Percentiles rank a stretch among this genome's conserved stretches.
These are phyloP conservation scores for Stegostoma tigrinum DNA, from an alignment of 2,113 vertebrate genomes.

Conservation along the genomic window DNA sequence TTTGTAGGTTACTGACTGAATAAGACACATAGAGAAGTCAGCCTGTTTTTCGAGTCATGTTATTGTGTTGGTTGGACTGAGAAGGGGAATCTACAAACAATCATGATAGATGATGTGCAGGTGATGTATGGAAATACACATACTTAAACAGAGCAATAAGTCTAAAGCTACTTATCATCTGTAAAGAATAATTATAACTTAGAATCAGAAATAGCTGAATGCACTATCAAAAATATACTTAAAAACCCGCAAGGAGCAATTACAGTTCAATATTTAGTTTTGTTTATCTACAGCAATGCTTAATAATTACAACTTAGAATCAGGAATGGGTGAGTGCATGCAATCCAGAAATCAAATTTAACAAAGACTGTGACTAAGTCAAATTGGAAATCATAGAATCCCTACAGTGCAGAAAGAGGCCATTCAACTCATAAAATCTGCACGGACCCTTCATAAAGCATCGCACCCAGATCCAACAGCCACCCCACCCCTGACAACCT, in stretches of 20 bases:
- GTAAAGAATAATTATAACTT: not conserved
- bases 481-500: no score
- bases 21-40: not conserved
- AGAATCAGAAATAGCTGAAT: not conserved
- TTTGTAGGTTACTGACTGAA: not conserved
- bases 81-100: not conserved
- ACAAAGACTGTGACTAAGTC: not conserved
- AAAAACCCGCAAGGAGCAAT: not conserved
- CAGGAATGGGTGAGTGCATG: not conserved
- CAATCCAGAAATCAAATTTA: constrained; percentile 8
- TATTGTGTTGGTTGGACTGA: not conserved
- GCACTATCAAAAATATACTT: not conserved
- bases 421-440: no score
- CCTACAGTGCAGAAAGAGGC: no score
- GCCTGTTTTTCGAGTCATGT: not conserved
- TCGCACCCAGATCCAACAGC: no score
- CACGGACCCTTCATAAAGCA: no score
- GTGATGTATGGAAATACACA: not conserved
- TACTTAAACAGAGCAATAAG: not conserved
- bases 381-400: not conserved
- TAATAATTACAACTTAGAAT: not conserved
- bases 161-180: not conserved
- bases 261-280: not conserved
- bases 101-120: not conserved
- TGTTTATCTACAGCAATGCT: not conserved